Base-by-base conservation (phyloP, 2,113 vertebrate genomes). In the Forbesichthys agassizii region DNA sequence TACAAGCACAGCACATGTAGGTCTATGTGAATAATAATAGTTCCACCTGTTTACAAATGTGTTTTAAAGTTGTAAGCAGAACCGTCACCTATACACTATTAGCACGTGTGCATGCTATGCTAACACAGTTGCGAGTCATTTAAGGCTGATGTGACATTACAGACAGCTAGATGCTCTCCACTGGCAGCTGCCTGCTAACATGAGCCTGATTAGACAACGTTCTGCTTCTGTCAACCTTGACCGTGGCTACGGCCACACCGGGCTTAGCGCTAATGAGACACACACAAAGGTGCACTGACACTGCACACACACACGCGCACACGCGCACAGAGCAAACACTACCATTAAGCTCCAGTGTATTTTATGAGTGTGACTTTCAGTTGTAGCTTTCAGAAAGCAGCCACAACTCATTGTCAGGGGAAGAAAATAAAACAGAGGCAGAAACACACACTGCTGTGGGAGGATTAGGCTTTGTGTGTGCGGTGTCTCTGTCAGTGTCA, bases 281-380 rank as follows among this genome's bases (percentile, higher is more conserved):
- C 36, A 4, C 60, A 62, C 60, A 66, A 33, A 33, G 60, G 67
- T 66, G 48, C 53, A 48, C 59, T n/a, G 49, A 65, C 16, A 16
- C 16, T 33, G 33, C 63, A 36, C 62, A 33, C 48, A 65, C 6
- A n/a, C 61, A 67, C 16, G 56, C 33, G 27, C 18, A 49, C 53
- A 68, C 60, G 48, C 47, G 33, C 63, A 48, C 42, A 10, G 70
- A 12, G 36, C 33, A 61, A 52, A 33, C 48, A 1, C 33, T 51
- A 33, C 61, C 57, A 72, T 72, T 63, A 47, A 64, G 61, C 65
- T 61, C 48, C 33, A 49, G 48, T 70, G 27, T 61, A 67, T 71
- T 86, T 86, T 79, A 88, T 81, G 75, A 69, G 71, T 42, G 33
- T 68, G 81, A 82, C 68, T 84, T 83, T 79, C n/a, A 18, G n/a